phyloP scores from a whole-genome alignment of 2,113 vertebrate species.

The Bos indicus region DNA sequence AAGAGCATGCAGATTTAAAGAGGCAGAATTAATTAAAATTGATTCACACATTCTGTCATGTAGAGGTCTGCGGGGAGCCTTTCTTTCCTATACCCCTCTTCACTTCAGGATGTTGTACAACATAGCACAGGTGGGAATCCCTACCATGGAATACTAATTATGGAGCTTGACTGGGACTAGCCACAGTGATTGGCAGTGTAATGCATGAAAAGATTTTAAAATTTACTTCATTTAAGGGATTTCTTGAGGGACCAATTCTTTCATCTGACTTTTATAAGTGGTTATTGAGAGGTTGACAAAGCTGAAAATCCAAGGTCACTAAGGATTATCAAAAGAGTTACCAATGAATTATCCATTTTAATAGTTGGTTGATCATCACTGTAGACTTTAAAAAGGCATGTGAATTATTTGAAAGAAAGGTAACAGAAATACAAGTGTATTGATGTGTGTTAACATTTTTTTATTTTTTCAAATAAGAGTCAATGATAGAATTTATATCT shows the following conservation, averaged over 20 bases:
- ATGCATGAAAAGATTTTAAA: constrained; percentile 54
- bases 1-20: constrained; percentile 78
- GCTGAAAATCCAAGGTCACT: constrained; percentile 54
- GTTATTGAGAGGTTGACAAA: constrained; percentile 39
- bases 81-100: constrained; percentile 33
- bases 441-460: neutral
- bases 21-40: constrained; percentile 86
- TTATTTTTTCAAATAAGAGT: neutral
- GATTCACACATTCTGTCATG: constrained; percentile 76
- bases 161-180: constrained; percentile 54
- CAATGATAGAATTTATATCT: neutral
- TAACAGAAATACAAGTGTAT: neutral
- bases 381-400: neutral
- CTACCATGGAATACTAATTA: constrained; percentile 73
- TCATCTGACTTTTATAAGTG: neutral
- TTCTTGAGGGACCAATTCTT: constrained; percentile 40
- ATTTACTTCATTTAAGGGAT: constrained; percentile 64
- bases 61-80: constrained; percentile 66
- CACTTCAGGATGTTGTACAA: constrained; percentile 53
- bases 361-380: neutral
- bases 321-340: neutral
- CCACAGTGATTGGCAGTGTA: constrained; percentile 48
- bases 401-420: neutral
- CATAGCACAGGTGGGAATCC: constrained; percentile 56
- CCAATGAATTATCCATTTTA: neutral